These are phyloP conservation scores for Scarus forsteni DNA, from an alignment of 2,797 vertebrate species.

Conservation along the genomic window DNA sequence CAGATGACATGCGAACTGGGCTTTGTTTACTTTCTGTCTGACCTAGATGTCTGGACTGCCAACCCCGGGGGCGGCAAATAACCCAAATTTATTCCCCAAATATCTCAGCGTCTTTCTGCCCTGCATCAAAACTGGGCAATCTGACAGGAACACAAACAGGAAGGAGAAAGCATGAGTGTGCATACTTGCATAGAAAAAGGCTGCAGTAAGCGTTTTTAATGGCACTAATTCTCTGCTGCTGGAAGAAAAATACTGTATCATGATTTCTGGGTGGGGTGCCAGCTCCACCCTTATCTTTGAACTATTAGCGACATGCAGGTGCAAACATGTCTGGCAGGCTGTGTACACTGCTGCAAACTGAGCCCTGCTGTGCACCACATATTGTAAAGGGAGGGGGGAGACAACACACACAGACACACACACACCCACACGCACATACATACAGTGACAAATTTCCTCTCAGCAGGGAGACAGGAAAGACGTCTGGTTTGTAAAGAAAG, in stretches of 20 bases:
- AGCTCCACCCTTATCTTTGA: background rate
- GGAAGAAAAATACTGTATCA: slow-evolving; percentile 1
- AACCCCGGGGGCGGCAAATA: slow-evolving; percentile 65
- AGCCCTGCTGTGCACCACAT: background rate
- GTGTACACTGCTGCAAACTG: background rate
- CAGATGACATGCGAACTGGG: slow-evolving; percentile 67
- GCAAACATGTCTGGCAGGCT: slow-evolving; percentile 6
- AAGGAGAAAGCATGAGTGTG: slow-evolving; percentile 24
- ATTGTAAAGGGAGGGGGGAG: background rate
- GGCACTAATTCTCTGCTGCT: background rate
- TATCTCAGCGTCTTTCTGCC: slow-evolving; percentile 36
- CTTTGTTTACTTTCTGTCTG: slow-evolving; percentile 84
- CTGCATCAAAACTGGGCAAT: slow-evolving; percentile 41
- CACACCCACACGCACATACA: background rate
- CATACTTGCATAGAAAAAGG: background rate
- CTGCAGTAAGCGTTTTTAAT: slow-evolving; percentile 4
- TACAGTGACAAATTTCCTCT: slow-evolving; percentile 19
- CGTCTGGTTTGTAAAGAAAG: slow-evolving; percentile 6
- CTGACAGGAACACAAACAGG: slow-evolving; percentile 53
- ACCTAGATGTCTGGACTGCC: slow-evolving; percentile 76
- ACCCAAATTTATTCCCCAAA: slow-evolving; percentile 68
- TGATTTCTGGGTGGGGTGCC: slow-evolving; percentile 14
- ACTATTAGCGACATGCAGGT: slow-evolving; percentile 21
- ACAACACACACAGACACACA: background rate
- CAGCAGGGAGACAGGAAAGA: slow-evolving; percentile 28